Evolutionary conservation across 2,888 invertebrate species (phyloP), one percentile per base, ranked within the genome.

Genomic region (Drosophila acutilabella): DNA sequence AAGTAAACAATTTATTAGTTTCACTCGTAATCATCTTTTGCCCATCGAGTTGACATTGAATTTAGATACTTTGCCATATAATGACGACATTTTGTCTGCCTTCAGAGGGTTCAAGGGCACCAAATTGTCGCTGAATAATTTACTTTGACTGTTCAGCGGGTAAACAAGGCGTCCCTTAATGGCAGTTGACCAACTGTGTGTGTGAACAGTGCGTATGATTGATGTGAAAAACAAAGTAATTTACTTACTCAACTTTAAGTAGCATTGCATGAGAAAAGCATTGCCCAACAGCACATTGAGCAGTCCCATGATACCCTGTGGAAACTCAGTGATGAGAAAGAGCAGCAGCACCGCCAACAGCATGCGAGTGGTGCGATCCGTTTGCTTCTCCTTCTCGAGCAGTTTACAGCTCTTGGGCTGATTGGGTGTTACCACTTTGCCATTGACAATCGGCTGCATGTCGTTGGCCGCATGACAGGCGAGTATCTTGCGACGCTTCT

Each of bases 361-460:
- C 98, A 98, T 98, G 65, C 95, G 94, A 0, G 98, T 98, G 0
- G 98, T 98, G 38, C 98, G 94, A 92, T 98, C 97, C 0, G 96
- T 95, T 76, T 95, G 94, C 75, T 94, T 93, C 78, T 95, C 94
- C 75, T 93, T 92, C 71, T 92, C 92, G 48, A 92, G 60, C 2
- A 91, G 81, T 69, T 92, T 92, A 68, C 90, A 91, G 38, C 91
- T 92, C 73, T 91, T 92, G 45, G 89, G 88, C 20, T 87, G 82
- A 0, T 66, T 57, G 1, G 80, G 72, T 3, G 78, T 59, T 3
- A 89, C 86, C 16, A 87, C 90, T 61, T 92, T 92, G 0, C 92
- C 92, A 69, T 92, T 92, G 18, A 90, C 89, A 50, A 92, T 90
- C 10, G 90, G 87, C 62, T 91, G 92, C 92, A 92, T 91, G 13